Percentiles rank a stretch among this genome's conserved stretches.
These are phyloP conservation scores for Lepidurus packardi DNA, from an alignment of 1,140 invertebrate species.

Conservation along the genomic window DNA sequence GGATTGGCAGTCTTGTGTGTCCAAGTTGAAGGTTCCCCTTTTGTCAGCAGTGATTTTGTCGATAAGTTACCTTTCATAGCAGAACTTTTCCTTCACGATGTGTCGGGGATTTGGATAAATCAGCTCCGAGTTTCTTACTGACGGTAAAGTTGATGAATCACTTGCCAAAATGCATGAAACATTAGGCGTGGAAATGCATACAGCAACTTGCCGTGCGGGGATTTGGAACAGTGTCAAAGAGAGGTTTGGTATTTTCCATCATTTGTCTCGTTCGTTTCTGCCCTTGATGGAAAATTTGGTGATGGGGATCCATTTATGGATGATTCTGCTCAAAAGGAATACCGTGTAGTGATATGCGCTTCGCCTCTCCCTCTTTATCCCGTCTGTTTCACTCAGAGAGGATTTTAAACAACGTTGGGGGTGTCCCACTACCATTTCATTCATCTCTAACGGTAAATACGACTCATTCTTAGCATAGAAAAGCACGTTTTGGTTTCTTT, in stretches of 20 bases:
- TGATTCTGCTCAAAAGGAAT: too few species aligned
- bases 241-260: neutral
- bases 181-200: neutral
- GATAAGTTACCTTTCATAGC: neutral
- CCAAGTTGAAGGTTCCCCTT: neutral
- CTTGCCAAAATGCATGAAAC: constrained; percentile 5
- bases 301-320: too few species aligned
- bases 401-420: too few species aligned
- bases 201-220: neutral
- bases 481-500: too few species aligned
- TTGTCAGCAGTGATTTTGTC: neutral
- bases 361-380: too few species aligned
- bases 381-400: too few species aligned
- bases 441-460: too few species aligned
- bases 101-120: neutral
- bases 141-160: neutral
- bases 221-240: neutral
- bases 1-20: neutral
- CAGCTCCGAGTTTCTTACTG: neutral
- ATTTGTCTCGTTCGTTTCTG: neutral
- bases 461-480: too few species aligned
- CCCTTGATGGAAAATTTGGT: too few species aligned
- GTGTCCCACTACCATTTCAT: too few species aligned
- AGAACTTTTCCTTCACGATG: neutral
- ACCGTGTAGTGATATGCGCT: too few species aligned